A percentile compares a stretch with the other conserved stretches of the same genome.
These are phyloP conservation scores for Neogale vison DNA, from an alignment of 2,113 vertebrate species.

Conservation along the genomic window DNA sequence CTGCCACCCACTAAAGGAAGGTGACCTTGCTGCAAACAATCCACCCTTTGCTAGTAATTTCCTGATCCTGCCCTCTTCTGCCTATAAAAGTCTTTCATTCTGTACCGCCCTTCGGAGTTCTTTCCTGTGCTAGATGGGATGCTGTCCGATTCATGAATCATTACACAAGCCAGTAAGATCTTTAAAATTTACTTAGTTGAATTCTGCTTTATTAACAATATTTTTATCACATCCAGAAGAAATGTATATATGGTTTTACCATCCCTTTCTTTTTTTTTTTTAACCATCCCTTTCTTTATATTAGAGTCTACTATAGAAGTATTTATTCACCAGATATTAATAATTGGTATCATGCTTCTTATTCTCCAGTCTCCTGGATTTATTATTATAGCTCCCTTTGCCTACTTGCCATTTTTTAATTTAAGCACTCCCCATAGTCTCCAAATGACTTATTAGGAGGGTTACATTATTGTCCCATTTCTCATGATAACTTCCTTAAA, in stretches of 20 bases:
- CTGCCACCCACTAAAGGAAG: neutral
- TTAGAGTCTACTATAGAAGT: neutral
- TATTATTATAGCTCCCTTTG: neutral
- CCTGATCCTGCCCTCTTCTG: neutral
- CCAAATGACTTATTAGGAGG: neutral
- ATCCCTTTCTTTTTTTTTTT: neutral
- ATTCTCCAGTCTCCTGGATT: neutral
- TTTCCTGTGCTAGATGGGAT: neutral
- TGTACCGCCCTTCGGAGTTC: neutral
- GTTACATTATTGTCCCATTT: neutral
- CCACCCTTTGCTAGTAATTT: neutral
- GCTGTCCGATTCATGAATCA: neutral
- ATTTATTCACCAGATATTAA: neutral
- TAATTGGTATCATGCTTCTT: neutral
- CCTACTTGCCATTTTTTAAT: constrained; percentile 14
- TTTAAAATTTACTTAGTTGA: neutral
- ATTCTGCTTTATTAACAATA: neutral
- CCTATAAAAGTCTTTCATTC: neutral
- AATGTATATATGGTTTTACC: neutral
- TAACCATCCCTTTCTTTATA: neutral
- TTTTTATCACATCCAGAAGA: neutral
- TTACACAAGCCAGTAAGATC: neutral
- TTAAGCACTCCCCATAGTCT: neutral
- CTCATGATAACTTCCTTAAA: constrained; percentile 15
- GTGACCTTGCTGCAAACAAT: neutral